Evolutionary conservation across 2,113 vertebrate genomes (phyloP), one percentile per base, ranked within the genome.

Genomic region (Zeus faber): DNA sequence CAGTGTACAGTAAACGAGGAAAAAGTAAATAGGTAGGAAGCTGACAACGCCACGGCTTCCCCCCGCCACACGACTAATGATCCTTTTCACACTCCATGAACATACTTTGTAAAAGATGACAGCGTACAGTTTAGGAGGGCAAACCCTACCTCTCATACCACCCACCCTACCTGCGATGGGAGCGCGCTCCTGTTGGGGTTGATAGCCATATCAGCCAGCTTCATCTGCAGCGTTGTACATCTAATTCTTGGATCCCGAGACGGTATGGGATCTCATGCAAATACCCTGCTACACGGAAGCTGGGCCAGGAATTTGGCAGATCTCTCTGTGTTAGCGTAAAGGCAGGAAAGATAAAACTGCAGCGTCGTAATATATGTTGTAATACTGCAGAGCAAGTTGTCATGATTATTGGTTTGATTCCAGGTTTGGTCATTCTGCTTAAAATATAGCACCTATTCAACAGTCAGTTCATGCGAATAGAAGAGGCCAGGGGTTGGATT

Each of bases 1-100:
- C 79, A 80, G 76, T 65, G 49, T 83, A 83, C 84, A 76, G 84
- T 89, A 88, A 89, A 84, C 78, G 87, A 84, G 85, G 85, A 81
- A 85, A 85, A 88, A 86, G 84, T 88, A 85, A 37, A 37, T n/a
- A n/a, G 11, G 86, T 76, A 87, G 86, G 88, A 87, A 85, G 83
- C 81, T 85, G 84, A 87, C 85, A 87, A 87, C 74, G 20, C 57
- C 57, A 61, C 72, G 60, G 80, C 78, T 81, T 88, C 81, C 69
- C 33, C 77, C 81, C 81, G 75, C 81, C 72, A 77, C 78, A 76
- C 83, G 72, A 84, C 83, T 87, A 88, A 89, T 85, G 86, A 85
- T 85, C 78, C 81, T 69, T 81, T 87, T 85, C 85, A 84, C 82
- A 82, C 82, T 82, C 83, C 84, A 76, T 86, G 84, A 85, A 84